Evolutionary conservation across 2,113 vertebrate species (phyloP).

Genomic region (Dicerorhinus sumatrensis): DNA sequence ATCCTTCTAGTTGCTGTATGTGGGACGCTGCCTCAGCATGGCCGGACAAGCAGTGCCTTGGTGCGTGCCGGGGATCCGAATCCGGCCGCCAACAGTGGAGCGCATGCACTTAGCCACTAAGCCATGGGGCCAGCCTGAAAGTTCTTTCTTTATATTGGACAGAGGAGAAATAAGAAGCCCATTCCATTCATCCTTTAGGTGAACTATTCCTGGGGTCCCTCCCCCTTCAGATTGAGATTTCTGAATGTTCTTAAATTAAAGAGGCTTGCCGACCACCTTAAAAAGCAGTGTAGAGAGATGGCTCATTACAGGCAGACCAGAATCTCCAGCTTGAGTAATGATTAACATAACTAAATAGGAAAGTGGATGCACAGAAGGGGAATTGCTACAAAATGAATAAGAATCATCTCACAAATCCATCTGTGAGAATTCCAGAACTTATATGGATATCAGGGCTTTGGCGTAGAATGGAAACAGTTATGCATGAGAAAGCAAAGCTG

Average conservation of each 20-base stretch:
- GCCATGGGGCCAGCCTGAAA: neutral
- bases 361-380: neutral
- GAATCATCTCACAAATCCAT: neutral
- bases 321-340: neutral
- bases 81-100: too few species aligned
- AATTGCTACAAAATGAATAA: slow-evolving; percentile 4
- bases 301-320: neutral
- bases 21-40: too few species aligned
- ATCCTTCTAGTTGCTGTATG: too few species aligned
- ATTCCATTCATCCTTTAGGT: neutral
- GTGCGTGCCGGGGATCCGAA: too few species aligned
- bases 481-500: neutral
- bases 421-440: slow-evolving; percentile 9
- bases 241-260: neutral
- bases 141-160: neutral
- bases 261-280: neutral
- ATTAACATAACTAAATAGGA: slow-evolving; percentile 12
- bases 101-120: too few species aligned
- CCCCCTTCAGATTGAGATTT: neutral
- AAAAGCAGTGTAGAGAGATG: neutral
- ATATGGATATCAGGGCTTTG: neutral
- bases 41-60: too few species aligned
- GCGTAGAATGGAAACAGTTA: neutral
- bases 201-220: neutral
- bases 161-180: neutral